Evolutionary conservation across 2,113 vertebrate species (phyloP).

Genomic region (Irena cyanogastra): DNA sequence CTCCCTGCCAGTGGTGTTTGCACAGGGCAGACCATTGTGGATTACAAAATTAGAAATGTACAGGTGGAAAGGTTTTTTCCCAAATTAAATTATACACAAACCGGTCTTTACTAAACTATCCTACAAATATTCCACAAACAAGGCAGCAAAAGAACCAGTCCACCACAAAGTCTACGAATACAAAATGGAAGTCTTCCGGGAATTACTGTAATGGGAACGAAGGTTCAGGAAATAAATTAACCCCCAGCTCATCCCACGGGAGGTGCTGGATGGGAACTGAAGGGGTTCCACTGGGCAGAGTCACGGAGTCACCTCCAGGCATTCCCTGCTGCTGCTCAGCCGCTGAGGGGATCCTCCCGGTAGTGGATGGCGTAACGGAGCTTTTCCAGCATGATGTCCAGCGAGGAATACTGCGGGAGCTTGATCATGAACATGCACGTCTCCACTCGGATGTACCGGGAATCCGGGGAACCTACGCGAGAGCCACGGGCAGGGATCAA

Average conservation of each 20-base stretch:
- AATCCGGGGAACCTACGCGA: conserved; percentile 85
- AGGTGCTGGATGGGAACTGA: neutral
- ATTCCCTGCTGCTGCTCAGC: conserved; percentile 67
- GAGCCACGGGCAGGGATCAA: neutral
- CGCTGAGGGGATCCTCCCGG: conserved; percentile 95
- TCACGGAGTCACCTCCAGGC: neutral
- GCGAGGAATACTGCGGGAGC: conserved; percentile 93
- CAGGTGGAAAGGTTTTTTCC: conserved; percentile 35
- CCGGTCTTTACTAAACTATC: conserved; percentile 70
- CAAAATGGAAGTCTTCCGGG: conserved; percentile 68
- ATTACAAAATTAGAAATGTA: conserved; percentile 49
- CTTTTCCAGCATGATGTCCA: conserved; percentile 95
- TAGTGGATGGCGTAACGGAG: conserved; percentile 97
- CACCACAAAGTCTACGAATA: conserved; percentile 74
- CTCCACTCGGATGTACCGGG: conserved; percentile 93
- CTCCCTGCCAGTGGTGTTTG: neutral
- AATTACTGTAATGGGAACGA: conserved; percentile 45
- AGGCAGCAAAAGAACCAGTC: conserved; percentile 75
- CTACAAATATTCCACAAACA: conserved; percentile 77
- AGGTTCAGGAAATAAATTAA: conserved; percentile 54
- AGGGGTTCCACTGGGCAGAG: neutral
- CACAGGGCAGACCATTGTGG: neutral
- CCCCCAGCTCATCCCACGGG: conserved; percentile 38
- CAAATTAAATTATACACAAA: conserved; percentile 67
- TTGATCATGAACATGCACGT: conserved; percentile 99